A percentile compares a stretch with the other conserved stretches of the same genome.
phyloP scores from a whole-genome alignment of 2,888 invertebrate species.

The Rhodophaea formosa region DNA sequence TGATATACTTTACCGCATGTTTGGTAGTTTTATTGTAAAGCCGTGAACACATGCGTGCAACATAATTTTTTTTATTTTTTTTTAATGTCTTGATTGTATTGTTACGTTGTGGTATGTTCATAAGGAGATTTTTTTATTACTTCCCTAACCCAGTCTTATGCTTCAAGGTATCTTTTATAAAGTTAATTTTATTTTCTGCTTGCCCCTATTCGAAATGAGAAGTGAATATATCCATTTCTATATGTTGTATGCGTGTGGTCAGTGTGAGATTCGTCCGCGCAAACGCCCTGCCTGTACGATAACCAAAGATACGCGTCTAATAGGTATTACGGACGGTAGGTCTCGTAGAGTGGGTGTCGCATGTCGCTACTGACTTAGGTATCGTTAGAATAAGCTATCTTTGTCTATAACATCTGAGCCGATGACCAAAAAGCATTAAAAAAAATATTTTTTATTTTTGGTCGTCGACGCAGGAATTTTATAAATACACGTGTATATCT shows the following conservation, averaged over 20 bases:
- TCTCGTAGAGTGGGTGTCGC: conserved; percentile 15
- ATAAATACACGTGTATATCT: conserved; percentile 12
- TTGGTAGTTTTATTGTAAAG: not conserved
- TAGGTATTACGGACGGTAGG: conserved; percentile 42
- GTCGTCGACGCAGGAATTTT: conserved; percentile 16
- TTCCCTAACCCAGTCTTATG: too few relatives aligned
- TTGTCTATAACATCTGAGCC: not conserved
- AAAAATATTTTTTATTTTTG: not conserved
- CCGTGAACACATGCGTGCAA: not conserved
- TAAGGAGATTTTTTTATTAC: too few relatives aligned
- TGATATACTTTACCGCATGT: not conserved
- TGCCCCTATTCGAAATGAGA: too few relatives aligned
- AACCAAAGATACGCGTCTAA: conserved; percentile 57
- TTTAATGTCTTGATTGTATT: too few relatives aligned
- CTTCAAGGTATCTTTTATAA: too few relatives aligned
- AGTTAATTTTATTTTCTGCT: too few relatives aligned
- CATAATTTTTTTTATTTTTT: not conserved
- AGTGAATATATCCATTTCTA: too few relatives aligned
- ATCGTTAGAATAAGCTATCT: conserved; percentile 24
- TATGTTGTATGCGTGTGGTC: not conserved
- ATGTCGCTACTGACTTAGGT: conserved; percentile 24
- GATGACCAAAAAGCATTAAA: not conserved
- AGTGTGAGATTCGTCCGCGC: conserved; percentile 32
- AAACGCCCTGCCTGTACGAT: conserved; percentile 48
- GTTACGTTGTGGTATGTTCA: too few relatives aligned